These are phyloP conservation scores for Drosophila borealis DNA, from an alignment of 2,888 invertebrate species.

Conservation along the genomic window DNA sequence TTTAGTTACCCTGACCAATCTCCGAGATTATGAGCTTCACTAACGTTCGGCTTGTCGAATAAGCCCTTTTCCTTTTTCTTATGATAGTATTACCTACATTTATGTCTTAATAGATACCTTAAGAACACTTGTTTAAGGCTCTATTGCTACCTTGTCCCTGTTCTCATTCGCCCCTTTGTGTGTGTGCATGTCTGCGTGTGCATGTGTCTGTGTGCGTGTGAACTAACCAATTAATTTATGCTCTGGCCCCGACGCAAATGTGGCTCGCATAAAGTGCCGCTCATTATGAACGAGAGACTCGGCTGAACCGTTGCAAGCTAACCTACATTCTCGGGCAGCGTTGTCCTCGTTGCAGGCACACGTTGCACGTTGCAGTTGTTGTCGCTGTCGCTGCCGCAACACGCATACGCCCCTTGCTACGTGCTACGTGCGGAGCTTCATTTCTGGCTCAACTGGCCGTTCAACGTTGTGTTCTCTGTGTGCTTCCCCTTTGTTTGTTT, in stretches of 20 bases:
- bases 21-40: too few species aligned
- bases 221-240: slow-evolving; percentile 62
- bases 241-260: slow-evolving; percentile 53
- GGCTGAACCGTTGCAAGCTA: slow-evolving; percentile 54
- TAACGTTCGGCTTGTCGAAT: too few species aligned
- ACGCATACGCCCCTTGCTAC: slow-evolving; percentile 50
- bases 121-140: slow-evolving; percentile 21
- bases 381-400: slow-evolving; percentile 31
- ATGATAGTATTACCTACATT: not conserved
- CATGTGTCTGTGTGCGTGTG: slow-evolving; percentile 13
- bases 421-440: slow-evolving; percentile 35
- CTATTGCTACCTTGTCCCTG: slow-evolving; percentile 48
- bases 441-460: slow-evolving; percentile 43
- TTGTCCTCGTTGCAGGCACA: slow-evolving; percentile 45
- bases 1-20: too few species aligned
- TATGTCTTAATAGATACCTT: slow-evolving; percentile 17
- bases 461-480: slow-evolving; percentile 16
- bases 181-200: not conserved
- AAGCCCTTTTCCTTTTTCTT: not conserved
- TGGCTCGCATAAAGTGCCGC: slow-evolving; percentile 48
- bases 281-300: slow-evolving; percentile 45
- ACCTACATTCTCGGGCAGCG: slow-evolving; percentile 58
- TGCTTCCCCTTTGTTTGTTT: slow-evolving; percentile 44
- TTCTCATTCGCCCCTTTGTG: slow-evolving; percentile 23
- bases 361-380: slow-evolving; percentile 41